These are phyloP conservation scores for Theocolax elegans DNA, from an alignment of 1,140 invertebrate genomes.

Conservation along the genomic window DNA sequence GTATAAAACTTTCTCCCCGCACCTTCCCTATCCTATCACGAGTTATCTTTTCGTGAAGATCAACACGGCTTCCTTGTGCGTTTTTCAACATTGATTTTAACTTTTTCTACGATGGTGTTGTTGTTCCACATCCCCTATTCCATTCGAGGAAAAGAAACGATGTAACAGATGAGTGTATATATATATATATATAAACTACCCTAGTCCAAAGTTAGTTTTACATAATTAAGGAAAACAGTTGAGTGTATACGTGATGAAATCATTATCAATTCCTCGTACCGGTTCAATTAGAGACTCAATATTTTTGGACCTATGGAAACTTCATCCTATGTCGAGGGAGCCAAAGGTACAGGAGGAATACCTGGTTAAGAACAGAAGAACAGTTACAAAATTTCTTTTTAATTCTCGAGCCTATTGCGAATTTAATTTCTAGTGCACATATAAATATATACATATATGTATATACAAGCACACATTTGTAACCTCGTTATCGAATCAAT, in stretches of 20 bases:
- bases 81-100: constrained; percentile 24
- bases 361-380: too few species aligned
- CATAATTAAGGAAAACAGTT: constrained; percentile 33
- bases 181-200: background rate
- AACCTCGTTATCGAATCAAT: constrained; percentile 39
- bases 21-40: background rate
- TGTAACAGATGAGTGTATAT: background rate
- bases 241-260: constrained; percentile 13
- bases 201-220: constrained; percentile 20
- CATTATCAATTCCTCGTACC: constrained; percentile 28
- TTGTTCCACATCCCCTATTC: too few species aligned
- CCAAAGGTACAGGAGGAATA: background rate
- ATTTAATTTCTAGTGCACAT: too few species aligned
- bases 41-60: constrained; percentile 35
- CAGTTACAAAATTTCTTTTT: constrained; percentile 25
- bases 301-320: background rate
- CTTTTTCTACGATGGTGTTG: background rate
- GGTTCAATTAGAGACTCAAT: constrained; percentile 29
- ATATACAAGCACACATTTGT: constrained; percentile 12
- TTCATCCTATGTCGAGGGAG: background rate
- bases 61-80: background rate
- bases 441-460: background rate
- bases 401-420: constrained; percentile 3
- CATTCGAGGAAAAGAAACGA: background rate
- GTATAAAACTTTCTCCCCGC: constrained; percentile 21